These are phyloP conservation scores for Pangasius krempfi DNA, from an alignment of 2,797 vertebrate species.

Conservation along the genomic window DNA sequence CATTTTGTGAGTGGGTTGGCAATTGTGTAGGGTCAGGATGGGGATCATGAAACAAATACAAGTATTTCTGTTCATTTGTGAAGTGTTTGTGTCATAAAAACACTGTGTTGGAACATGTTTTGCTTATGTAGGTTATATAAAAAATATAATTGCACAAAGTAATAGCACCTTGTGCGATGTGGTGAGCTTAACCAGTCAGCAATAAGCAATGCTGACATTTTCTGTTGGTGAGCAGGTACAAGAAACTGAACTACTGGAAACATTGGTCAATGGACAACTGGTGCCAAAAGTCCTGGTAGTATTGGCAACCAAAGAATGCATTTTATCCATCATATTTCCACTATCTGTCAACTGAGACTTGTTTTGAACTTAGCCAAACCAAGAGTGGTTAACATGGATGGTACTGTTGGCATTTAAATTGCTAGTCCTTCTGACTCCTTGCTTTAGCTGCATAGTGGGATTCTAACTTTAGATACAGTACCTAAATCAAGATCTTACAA, in stretches of 20 bases:
- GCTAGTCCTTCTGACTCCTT: constrained; percentile 3
- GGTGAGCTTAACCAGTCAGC: constrained; percentile 5
- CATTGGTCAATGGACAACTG: background rate
- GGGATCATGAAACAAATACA: background rate
- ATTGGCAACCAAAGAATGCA: background rate
- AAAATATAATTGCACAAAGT: background rate
- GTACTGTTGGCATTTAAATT: constrained; percentile 6
- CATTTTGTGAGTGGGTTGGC: background rate
- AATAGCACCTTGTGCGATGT: background rate
- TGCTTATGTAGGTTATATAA: background rate
- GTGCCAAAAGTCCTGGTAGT: constrained; percentile 13
- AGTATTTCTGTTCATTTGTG: background rate
- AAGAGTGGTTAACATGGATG: constrained; percentile 8
- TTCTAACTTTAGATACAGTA: background rate
- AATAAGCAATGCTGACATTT: constrained; percentile 4
- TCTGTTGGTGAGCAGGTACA: background rate
- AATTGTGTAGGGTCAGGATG: background rate
- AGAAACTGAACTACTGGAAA: constrained; percentile 7
- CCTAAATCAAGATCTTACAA: background rate
- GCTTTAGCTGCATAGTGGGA: background rate
- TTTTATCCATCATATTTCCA: constrained; percentile 6
- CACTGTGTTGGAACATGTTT: background rate
- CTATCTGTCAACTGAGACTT: constrained; percentile 22
- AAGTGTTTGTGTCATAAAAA: background rate
- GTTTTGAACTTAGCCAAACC: constrained; percentile 13